Evolutionary conservation across 2,888 invertebrate genomes (phyloP), one percentile per base, ranked within the genome.

Genomic region (Strigamia maritima): DNA sequence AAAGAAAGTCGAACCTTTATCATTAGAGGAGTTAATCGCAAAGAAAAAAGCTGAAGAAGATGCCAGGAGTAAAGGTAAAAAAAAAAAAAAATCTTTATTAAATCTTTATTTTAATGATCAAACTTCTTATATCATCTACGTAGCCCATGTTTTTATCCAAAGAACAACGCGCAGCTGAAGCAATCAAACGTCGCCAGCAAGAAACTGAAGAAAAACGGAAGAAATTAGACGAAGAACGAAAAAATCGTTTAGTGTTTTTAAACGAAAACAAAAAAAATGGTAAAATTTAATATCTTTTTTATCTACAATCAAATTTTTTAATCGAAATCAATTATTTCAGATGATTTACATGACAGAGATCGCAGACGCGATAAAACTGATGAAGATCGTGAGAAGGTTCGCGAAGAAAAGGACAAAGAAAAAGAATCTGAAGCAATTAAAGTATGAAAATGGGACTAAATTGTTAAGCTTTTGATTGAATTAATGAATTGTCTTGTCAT

Each of bases 1-100:
- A n/a, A 76, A 76, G 24, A 85, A 85, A 79, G 81, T 82, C 76
- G 97, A 98, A 85, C 99, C 99, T 0, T 87, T 98, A 19, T 98
- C 98, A 6, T 87, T 99, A 79, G 99, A 99, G 86, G 98, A 99
- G 85, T 86, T 99, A 60, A 87, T 99, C 76, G 93, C 95, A 0
- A 97, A 97, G 86, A 97, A 97, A 85, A 97, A 98, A 85, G 95
- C 95, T 0, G 97, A 97, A 85, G 97, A 98, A 86, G 94, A 93
- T 84, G 96, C 94, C 0, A 90, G 94, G 78, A 94, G 96, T 83
- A 98, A 98, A 86, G 91, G 90, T 85, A 80, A 80, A 79, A 31
- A 31, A 7, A n/a, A n/a, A n/a, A n/a, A n/a, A n/a, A n/a, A n/a
- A n/a, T n/a, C n/a, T n/a, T n/a, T n/a, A n/a, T n/a, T n/a, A n/a